Base-by-base conservation (phyloP, 2,113 vertebrate species). In the Picathartes gymnocephalus region DNA sequence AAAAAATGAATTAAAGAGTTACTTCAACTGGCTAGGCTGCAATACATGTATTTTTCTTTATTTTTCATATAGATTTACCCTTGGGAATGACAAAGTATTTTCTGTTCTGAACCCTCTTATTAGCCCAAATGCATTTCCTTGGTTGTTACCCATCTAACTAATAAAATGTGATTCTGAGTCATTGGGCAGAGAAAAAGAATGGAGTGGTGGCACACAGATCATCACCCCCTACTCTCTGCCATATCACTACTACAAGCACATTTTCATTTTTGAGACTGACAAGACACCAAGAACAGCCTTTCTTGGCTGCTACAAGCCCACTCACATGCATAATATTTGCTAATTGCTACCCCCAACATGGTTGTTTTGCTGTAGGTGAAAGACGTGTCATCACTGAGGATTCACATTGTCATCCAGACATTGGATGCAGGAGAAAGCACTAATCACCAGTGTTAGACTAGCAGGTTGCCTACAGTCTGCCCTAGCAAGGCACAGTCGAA, bases 401-500 rank as follows among this genome's bases (percentile, higher is more conserved):
- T n/a, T 76, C 45, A 81, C 25, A 5, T 6, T 3, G 2, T 79
- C 58, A 51, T 39, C 56, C 56, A 47, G 50, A 61, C 50, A 58
- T 2, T n/a, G 44, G 65, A 51, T 3, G 5, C 54, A 78, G 31
- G 27, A 88, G 39, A 87, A 62, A 73, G 47, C 69, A 72, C 60
- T 69, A 57, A 57, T 37, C 57, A 73, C 42, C 64, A 33, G 33
- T 23, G n/a, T 27, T 81, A 92, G 95, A 53, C 27, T 28, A 91
- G 17, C 58, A 94, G 54, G 51, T 56, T 90, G 48, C 73, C 62
- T 89, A 72, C 42, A 89, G 73, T 81, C 73, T 76, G 83, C 50
- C 44, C 88, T 90, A 90, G 48, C 30, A 78, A 94, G 88, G 66
- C 78, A 92, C 93, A 88, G 68, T 60, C 62, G 86, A 84, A 86